Base-by-base conservation (phyloP, 1,140 invertebrate species). In the Littorina saxatilis region DNA sequence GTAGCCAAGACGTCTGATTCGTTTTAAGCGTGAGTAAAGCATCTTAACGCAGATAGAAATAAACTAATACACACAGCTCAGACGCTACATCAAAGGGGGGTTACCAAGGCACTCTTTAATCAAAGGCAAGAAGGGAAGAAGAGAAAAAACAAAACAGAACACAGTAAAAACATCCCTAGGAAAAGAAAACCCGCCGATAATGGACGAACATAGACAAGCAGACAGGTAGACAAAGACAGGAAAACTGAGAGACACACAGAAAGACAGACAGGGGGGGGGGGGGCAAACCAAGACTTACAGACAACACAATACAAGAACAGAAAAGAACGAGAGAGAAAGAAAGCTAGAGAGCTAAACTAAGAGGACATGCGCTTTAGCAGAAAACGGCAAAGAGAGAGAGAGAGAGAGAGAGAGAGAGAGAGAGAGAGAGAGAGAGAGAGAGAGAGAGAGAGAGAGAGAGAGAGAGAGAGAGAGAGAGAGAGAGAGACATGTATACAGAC, bases 401-500 rank as follows among this genome's bases (percentile, higher is more conserved):
- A 23, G 1, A 23, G 55, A 0, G 55, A 23, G 55, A 23, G 55
- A 23, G 55, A 58, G 52, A 58, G 52, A 58, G 52, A 58, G 52
- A 58, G 52, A 58, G 52, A 58, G 52, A 58, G 52, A 58, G 52
- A 58, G 52, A 58, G 52, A 58, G 52, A 58, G 52, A 58, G 52
- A 58, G 52, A 58, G 52, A 58, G 52, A 58, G 52, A 58, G 55
- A 58, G 55, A 1, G 55, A 58, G 13, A 58, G 55, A 58, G 55
- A 58, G 0, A 58, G 55, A 58, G 55, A 5, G 13, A 58, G 55
- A 58, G 55, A 58, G 5, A 58, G 52, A 58, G 52, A 58, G 5
- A 58, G 52, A 58, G 52, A 58, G 5, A 58, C 55, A 58, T n/a
- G n/a, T n/a, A n/a, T n/a, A n/a, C n/a, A n/a, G n/a, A n/a, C n/a